Evolutionary conservation across 2,888 invertebrate genomes (phyloP).

Genomic region (Tromatobia lineatoria): DNA sequence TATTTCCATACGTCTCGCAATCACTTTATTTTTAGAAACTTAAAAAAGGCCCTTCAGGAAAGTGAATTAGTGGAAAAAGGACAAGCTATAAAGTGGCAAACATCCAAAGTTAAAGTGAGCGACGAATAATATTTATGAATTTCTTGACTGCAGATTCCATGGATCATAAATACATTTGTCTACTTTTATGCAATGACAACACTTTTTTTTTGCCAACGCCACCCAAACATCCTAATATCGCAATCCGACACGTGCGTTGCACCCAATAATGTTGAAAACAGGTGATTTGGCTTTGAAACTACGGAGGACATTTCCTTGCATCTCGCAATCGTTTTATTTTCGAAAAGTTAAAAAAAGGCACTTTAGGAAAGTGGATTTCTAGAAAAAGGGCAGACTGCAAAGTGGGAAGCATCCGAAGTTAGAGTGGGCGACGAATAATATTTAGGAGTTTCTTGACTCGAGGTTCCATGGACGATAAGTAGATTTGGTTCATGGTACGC

Average conservation of each 20-base stretch:
- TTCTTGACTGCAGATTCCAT: too few species aligned
- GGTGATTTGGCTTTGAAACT: background rate
- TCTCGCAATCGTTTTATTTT: background rate
- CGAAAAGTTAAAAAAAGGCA: background rate
- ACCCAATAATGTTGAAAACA: background rate
- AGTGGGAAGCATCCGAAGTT: slow-evolving; percentile 32
- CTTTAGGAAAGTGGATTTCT: background rate
- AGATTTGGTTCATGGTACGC: slow-evolving; percentile 53
- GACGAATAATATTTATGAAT: too few species aligned
- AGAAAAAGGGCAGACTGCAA: background rate
- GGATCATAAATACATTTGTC: too few species aligned
- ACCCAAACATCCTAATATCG: too few species aligned
- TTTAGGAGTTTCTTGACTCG: slow-evolving; percentile 45
- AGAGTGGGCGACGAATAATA: slow-evolving; percentile 10
- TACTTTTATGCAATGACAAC: too few species aligned
- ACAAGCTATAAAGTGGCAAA: too few species aligned
- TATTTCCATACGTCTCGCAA: background rate
- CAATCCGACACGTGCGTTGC: background rate
- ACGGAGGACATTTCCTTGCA: background rate
- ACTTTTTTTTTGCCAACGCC: too few species aligned
- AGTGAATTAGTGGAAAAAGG: background rate
- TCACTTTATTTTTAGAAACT: background rate
- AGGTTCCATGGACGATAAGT: slow-evolving; percentile 58
- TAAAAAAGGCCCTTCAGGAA: background rate
- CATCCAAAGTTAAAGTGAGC: too few species aligned